Conservation (phyloP, 2,888 invertebrate species). For the Pterostichus niger region DNA sequence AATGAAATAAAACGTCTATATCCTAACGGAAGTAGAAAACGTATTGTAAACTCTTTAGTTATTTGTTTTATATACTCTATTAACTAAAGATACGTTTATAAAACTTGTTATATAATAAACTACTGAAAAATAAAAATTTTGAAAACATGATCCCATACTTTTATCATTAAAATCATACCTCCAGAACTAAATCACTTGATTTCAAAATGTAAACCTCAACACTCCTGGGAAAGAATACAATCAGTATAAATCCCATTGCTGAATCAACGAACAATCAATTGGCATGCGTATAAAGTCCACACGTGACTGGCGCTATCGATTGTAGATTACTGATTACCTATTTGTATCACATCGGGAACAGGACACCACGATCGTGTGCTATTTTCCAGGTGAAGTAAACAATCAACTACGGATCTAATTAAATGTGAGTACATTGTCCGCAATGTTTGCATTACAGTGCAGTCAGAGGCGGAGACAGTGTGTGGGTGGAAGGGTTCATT, state of each 20-base stretch:
- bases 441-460: slow-evolving; percentile 2
- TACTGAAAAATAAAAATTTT: too few species aligned
- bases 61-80: too few species aligned
- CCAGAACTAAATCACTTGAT: too few species aligned
- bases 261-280: too few species aligned
- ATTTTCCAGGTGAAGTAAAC: slow-evolving; percentile 8
- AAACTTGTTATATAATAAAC: too few species aligned
- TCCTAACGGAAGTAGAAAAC: too few species aligned
- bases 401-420: slow-evolving; percentile 2
- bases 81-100: too few species aligned
- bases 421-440: slow-evolving; percentile 3
- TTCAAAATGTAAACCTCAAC: not conserved
- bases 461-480: not conserved
- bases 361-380: not conserved
- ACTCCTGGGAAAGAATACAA: not conserved
- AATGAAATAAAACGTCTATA: too few species aligned
- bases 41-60: too few species aligned
- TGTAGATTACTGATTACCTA: slow-evolving; percentile 8
- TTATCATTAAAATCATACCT: too few species aligned
- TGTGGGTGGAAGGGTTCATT: not conserved
- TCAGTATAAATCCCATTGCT: not conserved
- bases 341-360: not conserved
- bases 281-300: not conserved
- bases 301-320: slow-evolving; percentile 5
- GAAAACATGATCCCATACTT: too few species aligned